Evolutionary conservation across 2,113 vertebrate species (phyloP), one percentile per base, ranked within the genome.

Genomic region (Rostratula benghalensis): DNA sequence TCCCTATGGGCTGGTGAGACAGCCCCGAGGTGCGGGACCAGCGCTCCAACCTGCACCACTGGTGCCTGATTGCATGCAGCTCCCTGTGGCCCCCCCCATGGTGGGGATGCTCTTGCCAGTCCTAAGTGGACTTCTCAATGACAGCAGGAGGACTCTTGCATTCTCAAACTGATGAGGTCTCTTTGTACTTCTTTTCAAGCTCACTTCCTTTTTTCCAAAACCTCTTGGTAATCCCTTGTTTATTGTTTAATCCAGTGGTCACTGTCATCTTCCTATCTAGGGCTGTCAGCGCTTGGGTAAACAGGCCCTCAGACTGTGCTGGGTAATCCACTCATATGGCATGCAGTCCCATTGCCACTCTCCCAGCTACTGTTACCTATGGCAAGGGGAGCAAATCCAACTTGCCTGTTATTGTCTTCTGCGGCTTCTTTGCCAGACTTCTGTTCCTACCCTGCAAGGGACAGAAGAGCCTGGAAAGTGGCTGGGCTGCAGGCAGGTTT

Each of bases 71-170:
- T 56, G 9, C 12, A 3, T 10, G n/a, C 0, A 1, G 3, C 28
- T 79, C 31, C 18, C 20, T 18, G 21, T 35, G 28, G 39, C 17
- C 16, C 8, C 1, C 7, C 1, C 1, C 1, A 1, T 3, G 7
- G 2, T 56, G 69, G 63, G 6, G 19, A 11, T 45, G 3, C 5
- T 64, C 57, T 45, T 45, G 21, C 25, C 43, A 50, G 19, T 5
- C 19, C 8, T 22, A 83, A 24, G 5, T 11, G 56, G 37, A 67
- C 51, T 41, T 7, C 2, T 0, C 17, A 56, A 3, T 20, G 14
- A 13, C n/a, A 46, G 5, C 0, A 2, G 7, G 7, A 4, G 0
- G 0, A 14, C 35, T 24, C 35, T 7, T 8, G 4, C 19, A 37
- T 50, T 73, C 57, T 80, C 16, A 23, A 46, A 69, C 24, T n/a